Conservation (phyloP, 2,797 vertebrate species). For the Tauraco hartlaubi region DNA sequence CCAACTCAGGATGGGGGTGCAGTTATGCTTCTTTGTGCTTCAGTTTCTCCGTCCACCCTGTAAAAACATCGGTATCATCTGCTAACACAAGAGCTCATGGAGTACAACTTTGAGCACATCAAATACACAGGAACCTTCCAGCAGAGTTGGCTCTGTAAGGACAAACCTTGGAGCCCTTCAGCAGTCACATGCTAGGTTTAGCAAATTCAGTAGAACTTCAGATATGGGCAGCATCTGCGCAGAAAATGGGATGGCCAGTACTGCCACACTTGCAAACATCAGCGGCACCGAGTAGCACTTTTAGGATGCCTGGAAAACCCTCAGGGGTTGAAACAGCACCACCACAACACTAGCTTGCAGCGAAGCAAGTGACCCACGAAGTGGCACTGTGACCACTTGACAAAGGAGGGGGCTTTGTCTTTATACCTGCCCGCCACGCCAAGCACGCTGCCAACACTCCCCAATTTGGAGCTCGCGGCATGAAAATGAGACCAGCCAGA, state of each 20-base stretch:
- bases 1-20: not conserved
- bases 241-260: not conserved
- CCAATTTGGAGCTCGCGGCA: not conserved
- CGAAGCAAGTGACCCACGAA: not conserved
- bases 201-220: not conserved
- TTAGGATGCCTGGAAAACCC: not conserved
- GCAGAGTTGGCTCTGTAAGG: not conserved
- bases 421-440: not conserved
- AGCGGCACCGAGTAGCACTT: accelerated
- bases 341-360: not conserved
- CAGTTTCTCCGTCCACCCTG: not conserved
- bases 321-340: not conserved
- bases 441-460: not conserved
- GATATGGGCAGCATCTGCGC: not conserved
- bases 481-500: not conserved
- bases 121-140: not conserved
- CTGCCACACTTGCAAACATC: not conserved
- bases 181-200: not conserved
- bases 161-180: not conserved
- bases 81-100: not conserved
- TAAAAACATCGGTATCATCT: not conserved
- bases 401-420: conserved; percentile 8
- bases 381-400: not conserved
- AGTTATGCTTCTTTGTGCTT: not conserved
- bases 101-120: not conserved